Evolutionary conservation across 2,888 invertebrate species (phyloP).

Genomic region (Thera obeliscata): DNA sequence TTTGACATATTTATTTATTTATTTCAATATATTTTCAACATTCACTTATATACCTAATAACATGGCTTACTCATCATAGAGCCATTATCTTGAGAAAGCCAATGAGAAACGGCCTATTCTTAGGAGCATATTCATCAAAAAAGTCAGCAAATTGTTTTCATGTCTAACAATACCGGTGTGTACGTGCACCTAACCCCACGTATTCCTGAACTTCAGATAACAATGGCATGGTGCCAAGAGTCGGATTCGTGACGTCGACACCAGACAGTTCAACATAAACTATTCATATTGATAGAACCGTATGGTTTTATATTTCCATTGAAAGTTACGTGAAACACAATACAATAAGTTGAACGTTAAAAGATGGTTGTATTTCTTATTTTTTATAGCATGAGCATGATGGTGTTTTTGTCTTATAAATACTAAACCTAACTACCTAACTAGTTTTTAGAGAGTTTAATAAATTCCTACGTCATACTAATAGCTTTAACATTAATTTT

Average conservation of each 20-base stretch:
- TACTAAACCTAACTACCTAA: too few relatives aligned
- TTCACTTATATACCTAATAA: neutral
- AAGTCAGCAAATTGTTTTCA: constrained; percentile 30
- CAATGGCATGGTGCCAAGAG: constrained; percentile 53
- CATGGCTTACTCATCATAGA: neutral
- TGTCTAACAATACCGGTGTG: constrained; percentile 7
- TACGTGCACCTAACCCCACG: constrained; percentile 28
- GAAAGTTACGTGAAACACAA: constrained; percentile 18
- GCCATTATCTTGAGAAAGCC: neutral
- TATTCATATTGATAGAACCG: constrained; percentile 31
- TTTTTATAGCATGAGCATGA: too few relatives aligned
- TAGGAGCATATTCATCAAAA: constrained; percentile 9
- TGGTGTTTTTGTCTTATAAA: too few relatives aligned
- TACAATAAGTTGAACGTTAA: neutral
- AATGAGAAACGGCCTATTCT: neutral
- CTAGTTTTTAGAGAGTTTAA: too few relatives aligned
- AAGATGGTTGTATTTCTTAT: neutral
- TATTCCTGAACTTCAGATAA: constrained; percentile 45
- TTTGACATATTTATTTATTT: too few relatives aligned
- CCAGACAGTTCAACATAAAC: constrained; percentile 26
- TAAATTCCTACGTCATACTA: too few relatives aligned
- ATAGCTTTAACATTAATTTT: too few relatives aligned
- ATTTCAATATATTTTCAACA: too few relatives aligned
- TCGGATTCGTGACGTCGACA: constrained; percentile 37
- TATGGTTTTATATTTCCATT: constrained; percentile 35